phyloP scores from a whole-genome alignment of 2,888 invertebrate species.

The Cryptocephalus primarius region DNA sequence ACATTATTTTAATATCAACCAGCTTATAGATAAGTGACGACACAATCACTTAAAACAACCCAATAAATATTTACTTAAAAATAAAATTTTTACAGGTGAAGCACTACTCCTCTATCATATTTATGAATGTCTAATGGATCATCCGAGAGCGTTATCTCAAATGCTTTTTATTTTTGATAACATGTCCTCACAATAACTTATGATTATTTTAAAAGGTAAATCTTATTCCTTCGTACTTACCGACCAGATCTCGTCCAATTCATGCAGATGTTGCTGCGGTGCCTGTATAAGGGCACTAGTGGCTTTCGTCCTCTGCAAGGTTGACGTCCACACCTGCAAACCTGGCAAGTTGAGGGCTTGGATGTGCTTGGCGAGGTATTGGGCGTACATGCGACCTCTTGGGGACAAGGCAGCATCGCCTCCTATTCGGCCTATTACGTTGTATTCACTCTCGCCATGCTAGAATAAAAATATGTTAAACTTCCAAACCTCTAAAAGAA shows the following conservation, averaged over 20 bases:
- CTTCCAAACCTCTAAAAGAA: not conserved
- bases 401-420: slow-evolving; percentile 80
- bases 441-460: slow-evolving; percentile 92
- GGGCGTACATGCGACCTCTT: slow-evolving; percentile 68
- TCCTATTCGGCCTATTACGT: slow-evolving; percentile 81
- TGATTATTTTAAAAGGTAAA: no score
- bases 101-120: not conserved
- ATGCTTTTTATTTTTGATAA: not conserved
- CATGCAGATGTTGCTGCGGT: slow-evolving; percentile 72
- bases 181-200: no score
- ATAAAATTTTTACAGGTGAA: no score
- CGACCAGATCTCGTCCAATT: slow-evolving; percentile 87
- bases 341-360: slow-evolving; percentile 56
- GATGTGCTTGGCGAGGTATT: slow-evolving; percentile 62
- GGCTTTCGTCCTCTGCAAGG: slow-evolving; percentile 78
- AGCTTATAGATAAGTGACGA: no score
- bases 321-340: slow-evolving; percentile 83
- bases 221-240: slow-evolving; percentile 41
- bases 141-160: not conserved
- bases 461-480: slow-evolving; percentile 26
- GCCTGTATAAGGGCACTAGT: slow-evolving; percentile 72
- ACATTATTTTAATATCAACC: no score
- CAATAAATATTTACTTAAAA: no score
- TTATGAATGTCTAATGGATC: no score
- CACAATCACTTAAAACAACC: no score